phyloP scores from a whole-genome alignment of 1,140 invertebrate genomes.

The Protaetia brevitarsis region DNA sequence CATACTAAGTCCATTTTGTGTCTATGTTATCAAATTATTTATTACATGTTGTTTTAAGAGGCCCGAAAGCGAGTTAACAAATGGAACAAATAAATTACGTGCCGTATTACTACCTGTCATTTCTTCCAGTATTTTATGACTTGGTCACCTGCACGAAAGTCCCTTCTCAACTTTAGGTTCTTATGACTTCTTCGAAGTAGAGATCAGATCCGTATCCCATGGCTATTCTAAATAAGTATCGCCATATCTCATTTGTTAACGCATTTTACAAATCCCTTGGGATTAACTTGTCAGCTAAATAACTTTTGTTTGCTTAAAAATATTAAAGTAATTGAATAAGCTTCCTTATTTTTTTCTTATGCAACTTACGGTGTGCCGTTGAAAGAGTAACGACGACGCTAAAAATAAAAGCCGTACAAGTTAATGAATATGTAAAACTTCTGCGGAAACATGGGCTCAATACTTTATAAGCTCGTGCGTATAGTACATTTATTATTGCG shows the following conservation, averaged over 20 bases:
- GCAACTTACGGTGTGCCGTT: too few species aligned
- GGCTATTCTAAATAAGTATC: not conserved
- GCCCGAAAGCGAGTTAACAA: not conserved
- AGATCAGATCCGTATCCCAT: not conserved
- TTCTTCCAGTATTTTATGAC: not conserved
- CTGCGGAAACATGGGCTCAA: too few species aligned
- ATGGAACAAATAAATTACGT: not conserved
- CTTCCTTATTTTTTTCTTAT: too few species aligned
- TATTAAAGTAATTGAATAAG: too few species aligned
- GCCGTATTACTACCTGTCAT: not conserved
- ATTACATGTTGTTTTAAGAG: not conserved
- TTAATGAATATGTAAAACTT: too few species aligned
- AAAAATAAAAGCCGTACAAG: too few species aligned
- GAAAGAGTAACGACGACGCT: too few species aligned
- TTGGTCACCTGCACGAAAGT: not conserved
- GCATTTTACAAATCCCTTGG: not conserved
- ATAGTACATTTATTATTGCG: too few species aligned
- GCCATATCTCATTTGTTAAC: slow-evolving; percentile 2
- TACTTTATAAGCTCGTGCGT: too few species aligned
- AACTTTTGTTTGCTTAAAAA: too few species aligned
- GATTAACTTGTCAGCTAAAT: not conserved
- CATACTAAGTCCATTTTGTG: too few species aligned
- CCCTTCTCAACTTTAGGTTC: not conserved
- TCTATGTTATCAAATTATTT: too few species aligned
- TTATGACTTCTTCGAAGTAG: not conserved